A percentile compares a stretch with the other conserved stretches of the same genome.
Conservation (phyloP, 1,140 invertebrate genomes). For the Brachionus calyciflorus region DNA sequence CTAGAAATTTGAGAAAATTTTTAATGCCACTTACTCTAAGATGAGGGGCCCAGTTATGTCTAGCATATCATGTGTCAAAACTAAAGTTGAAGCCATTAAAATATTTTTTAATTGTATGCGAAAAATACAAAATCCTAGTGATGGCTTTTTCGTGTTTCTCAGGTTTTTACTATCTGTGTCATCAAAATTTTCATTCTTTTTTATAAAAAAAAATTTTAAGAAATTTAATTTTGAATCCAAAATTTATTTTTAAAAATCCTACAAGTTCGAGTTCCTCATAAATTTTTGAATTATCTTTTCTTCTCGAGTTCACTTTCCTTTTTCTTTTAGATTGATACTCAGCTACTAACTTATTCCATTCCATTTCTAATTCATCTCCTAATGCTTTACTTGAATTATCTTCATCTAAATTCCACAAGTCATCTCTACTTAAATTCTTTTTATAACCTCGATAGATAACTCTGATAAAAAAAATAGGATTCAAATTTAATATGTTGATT, state of each 20-base stretch:
- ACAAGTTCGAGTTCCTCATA: neutral
- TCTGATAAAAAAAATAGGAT: neutral
- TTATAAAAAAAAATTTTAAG: neutral
- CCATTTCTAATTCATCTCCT: neutral
- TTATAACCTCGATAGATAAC: constrained; percentile 13
- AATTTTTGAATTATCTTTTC: neutral
- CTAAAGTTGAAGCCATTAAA: neutral
- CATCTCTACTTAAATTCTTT: neutral
- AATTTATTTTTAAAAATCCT: neutral
- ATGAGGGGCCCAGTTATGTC: neutral
- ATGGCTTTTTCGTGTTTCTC: neutral
- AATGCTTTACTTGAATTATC: neutral
- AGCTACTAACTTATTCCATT: neutral
- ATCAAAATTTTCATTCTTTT: too few relatives aligned
- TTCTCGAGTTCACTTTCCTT: too few relatives aligned
- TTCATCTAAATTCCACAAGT: constrained; percentile 2
- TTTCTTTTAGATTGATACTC: neutral
- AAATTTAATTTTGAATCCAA: neutral
- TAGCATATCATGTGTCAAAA: neutral
- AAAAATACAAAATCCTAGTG: neutral
- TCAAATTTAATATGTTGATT: neutral
- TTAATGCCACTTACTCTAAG: too few relatives aligned
- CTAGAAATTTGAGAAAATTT: too few relatives aligned
- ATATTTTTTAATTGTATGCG: neutral
- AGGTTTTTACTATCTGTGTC: neutral